Evolutionary conservation across 2,113 vertebrate genomes (phyloP), one percentile per base, ranked within the genome.

Genomic region (Dasypus novemcinctus): DNA sequence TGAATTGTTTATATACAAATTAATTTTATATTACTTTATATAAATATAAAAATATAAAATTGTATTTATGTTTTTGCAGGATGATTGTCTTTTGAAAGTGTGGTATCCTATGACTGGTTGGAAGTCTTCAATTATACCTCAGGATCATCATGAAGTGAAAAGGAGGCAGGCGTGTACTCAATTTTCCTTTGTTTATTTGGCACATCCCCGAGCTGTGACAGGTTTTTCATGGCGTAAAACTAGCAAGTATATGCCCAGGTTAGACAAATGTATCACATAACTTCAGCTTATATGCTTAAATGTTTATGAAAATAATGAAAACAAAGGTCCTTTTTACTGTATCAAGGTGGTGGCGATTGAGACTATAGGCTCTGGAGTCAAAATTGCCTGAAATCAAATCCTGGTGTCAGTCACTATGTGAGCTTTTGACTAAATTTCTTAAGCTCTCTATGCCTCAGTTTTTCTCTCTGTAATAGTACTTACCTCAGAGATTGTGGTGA

Each of bases 221-320:
- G 99, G 99, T 43, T 99, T 99, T 98, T 99, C 99, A 52, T 99
- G 99, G 99, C 98, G 99, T 97, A 99, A 99, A 98, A 99, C 99
- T 91, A 99, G 99, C 99, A 99, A 99, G 97, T 99, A 98, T 97
- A 99, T 99, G 99, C 99, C 99, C 97, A 99, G 98, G 99, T 99
- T 96, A 95, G 97, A 94, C 10, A 57, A 74, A 72, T 79, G 9
- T 84, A 31, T 93, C 69, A 15, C 76, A 17, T 29, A 79, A 61
- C 54, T 84, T 87, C 68, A 63, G 36, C 79, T 64, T 90, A 18
- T 87, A 27, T 95, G 31, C 54, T 87, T 94, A 38, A 0, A 43
- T 90, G 25, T 94, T 92, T 95, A 36, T 94, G 88, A 79, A 94
- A 68, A 69, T 41, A 80, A 43, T 66, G 36, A 76, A 63, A 86